Base-by-base conservation (phyloP, 1,140 invertebrate species). In the Psix sp. region DNA sequence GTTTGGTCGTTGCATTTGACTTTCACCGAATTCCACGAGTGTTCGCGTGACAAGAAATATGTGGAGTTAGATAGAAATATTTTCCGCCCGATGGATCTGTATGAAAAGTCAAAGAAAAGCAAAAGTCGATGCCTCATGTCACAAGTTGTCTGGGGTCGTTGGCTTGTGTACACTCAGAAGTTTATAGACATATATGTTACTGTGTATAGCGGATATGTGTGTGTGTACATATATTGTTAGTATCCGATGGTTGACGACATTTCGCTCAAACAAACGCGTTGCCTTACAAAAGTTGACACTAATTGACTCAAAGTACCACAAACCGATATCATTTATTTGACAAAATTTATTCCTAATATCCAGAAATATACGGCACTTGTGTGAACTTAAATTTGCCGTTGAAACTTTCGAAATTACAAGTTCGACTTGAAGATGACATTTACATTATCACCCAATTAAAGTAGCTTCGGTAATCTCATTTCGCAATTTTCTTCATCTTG, bases 241-340 rank as follows among this genome's bases (percentile, higher is more conserved):
- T 33, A 14, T 7, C 70, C 35, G 65, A 46, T 35, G 31, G 52
- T 65, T 65, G 17, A 66, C 59, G 17, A 56, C 39, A 14, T 51
- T 77, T 71, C 57, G 18, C 45, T 48, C 70, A 70, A 66, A 70
- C 43, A 78, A 75, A 80, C 71, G 24, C 63, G 74, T 78, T 78
- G 78, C 77, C 77, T 31, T 56, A 48, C 75, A 57, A 70, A n/a
- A 80, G 73, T 81, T 78, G 75, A 79, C 78, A 76, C 63, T 77
- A 77, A 81, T 81, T 80, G 75, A 78, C 76, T 56, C 39, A 49
- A 48, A 35, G 63, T 68, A 74, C 71, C 65, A n/a, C n/a, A n/a
- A n/a, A n/a, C n/a, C n/a, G n/a, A n/a, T n/a, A n/a, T n/a, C n/a
- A n/a, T n/a, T n/a, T n/a, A n/a, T n/a, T n/a, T n/a, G n/a, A n/a